Percentiles rank a stretch among this genome's conserved stretches.
Conservation (phyloP, 1,140 invertebrate species). For the Pseudomyrmex sp. region DNA sequence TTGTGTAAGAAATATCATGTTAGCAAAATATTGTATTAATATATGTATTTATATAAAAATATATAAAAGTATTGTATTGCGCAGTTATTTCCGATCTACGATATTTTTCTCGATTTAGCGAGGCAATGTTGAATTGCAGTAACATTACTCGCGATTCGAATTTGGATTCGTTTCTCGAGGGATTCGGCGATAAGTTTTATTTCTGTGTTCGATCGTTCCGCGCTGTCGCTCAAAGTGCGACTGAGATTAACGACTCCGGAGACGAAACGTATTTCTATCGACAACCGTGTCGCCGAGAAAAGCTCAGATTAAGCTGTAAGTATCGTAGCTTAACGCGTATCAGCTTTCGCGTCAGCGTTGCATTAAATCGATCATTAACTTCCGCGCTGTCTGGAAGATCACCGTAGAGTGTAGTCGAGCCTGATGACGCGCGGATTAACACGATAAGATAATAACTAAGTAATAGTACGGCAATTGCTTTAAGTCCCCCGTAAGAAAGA, state of each 20-base stretch:
- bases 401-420: constrained; percentile 34
- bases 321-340: constrained; percentile 66
- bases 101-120: not conserved
- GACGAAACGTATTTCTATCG: constrained; percentile 67
- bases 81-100: not conserved
- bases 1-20: too few species aligned
- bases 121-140: not conserved
- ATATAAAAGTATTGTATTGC: too few species aligned
- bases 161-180: constrained; percentile 14
- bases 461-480: constrained; percentile 51
- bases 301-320: constrained; percentile 71
- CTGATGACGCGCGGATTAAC: constrained; percentile 62
- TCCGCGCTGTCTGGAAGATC: constrained; percentile 53
- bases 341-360: constrained; percentile 65
- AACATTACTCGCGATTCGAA: not conserved
- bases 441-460: constrained; percentile 48
- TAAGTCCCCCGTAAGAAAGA: constrained; percentile 25
- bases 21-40: too few species aligned
- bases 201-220: constrained; percentile 45
- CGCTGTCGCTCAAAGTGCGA: constrained; percentile 56
- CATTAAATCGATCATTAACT: constrained; percentile 71
- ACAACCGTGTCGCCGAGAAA: constrained; percentile 62
- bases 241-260: constrained; percentile 38
- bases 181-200: constrained; percentile 24
- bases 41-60: too few species aligned